Evolutionary conservation across 1,140 invertebrate species (phyloP), one percentile per base, ranked within the genome.

Genomic region (Drosophila littoralis): DNA sequence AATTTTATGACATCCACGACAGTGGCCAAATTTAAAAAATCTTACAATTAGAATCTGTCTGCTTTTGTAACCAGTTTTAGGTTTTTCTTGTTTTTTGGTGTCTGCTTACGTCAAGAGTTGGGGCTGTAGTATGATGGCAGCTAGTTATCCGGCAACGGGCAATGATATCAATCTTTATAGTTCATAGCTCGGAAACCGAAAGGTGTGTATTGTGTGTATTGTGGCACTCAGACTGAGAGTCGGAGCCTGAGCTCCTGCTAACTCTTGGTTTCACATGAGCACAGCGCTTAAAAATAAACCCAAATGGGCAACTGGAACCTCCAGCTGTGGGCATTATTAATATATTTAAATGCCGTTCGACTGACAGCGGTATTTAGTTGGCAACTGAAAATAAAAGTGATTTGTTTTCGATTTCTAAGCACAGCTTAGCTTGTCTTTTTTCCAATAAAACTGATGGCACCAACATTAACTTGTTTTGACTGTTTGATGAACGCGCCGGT

Each of bases 91-190:
- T 6, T 46, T 50, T 52, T 45, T 59, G 57, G 48, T 40, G 2
- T n/a, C 38, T 59, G 73, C 35, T 82, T 68, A 69, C 83, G 83
- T 88, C 75, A 88, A 88, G 75, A 28, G 12, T 33, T 35, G 10
- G 36, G n/a, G 32, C 22, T 22, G 15, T 40, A 45, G 35, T 48
- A 51, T 68, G 57, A 60, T 40, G 35, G 35, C 48, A 61, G 51
- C 51, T 59, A 48, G 32, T 65, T 71, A 75, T 51, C 77, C 54
- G 68, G 45, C 70, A 79, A 69, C 74, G 54, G 51, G 45, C 46
- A 33, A 69, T 55, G 84, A 88, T 88, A 88, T 88, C 84, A 85
- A 88, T 88, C 83, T 88, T 86, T 83, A 82, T 88, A 71, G 79
- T 77, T 82, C 82, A 83, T 40, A 75, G 40, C 55, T 38, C 43